A percentile compares a stretch with the other conserved stretches of the same genome.
Conservation (phyloP, 1,140 invertebrate species). For the Tribolium castaneum region DNA sequence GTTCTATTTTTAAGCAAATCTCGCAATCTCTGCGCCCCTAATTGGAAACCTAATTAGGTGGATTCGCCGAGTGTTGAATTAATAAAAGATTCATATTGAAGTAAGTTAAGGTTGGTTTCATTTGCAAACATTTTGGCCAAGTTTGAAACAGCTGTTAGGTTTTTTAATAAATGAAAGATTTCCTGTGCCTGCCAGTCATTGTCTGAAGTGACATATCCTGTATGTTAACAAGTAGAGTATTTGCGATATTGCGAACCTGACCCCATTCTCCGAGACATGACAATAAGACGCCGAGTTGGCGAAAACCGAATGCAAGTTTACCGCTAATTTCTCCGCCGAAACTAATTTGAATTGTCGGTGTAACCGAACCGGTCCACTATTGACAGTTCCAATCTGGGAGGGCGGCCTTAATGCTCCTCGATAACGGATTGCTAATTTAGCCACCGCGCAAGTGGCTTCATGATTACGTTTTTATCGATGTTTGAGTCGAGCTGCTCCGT, state of each 20-base stretch:
- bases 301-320: not conserved
- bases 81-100: slow-evolving; percentile 5
- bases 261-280: not conserved
- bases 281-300: not conserved
- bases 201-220: not conserved
- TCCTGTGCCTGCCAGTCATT: not conserved
- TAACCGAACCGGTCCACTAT: slow-evolving; percentile 6
- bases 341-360: not conserved
- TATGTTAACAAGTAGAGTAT: not conserved
- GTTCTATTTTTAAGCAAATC: not conserved
- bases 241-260: not conserved
- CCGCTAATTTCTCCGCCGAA: not conserved
- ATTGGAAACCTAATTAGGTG: not conserved
- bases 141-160: no score
- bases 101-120: not conserved
- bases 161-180: no score
- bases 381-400: slow-evolving; percentile 18
- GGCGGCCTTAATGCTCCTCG: not conserved
- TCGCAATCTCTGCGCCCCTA: not conserved
- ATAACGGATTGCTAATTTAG: slow-evolving; percentile 35
- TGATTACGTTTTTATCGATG: slow-evolving; percentile 32
- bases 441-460: slow-evolving; percentile 25
- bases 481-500: slow-evolving; percentile 11
- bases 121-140: no score
- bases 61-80: not conserved